A percentile compares a stretch with the other conserved stretches of the same genome.
Evolutionary conservation across 2,797 vertebrate species (phyloP).

Genomic region (Dendrocincla tyrannina): DNA sequence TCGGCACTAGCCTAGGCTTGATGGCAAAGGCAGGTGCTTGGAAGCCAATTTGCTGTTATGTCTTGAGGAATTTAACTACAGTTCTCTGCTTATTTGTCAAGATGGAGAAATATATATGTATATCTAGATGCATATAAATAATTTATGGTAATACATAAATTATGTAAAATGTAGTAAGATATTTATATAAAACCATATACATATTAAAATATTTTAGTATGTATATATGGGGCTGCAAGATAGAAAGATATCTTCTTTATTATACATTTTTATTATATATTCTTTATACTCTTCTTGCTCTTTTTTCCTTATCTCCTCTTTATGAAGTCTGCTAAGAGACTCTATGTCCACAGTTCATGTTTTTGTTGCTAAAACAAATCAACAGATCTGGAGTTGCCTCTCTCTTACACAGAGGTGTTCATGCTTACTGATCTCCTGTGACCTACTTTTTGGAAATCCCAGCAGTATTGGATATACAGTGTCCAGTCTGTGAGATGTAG

Average conservation of each 20-base stretch:
- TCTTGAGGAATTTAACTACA: not conserved
- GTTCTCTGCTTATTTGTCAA: not conserved
- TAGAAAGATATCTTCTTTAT: fast-evolving
- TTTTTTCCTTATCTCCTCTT: not conserved
- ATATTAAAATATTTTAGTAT: not conserved
- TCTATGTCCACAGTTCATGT: fast-evolving
- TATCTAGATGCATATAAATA: not conserved
- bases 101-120: not conserved
- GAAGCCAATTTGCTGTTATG: fast-evolving
- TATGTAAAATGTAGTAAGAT: not conserved
- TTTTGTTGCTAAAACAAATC: not conserved
- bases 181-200: too few relatives aligned
- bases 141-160: not conserved
- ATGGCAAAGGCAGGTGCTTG: not conserved
- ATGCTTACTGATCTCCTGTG: fast-evolving
- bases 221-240: not conserved
- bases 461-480: not conserved
- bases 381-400: not conserved
- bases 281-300: not conserved
- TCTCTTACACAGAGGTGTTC: not conserved
- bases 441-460: not conserved
- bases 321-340: not conserved
- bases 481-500: not conserved
- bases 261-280: not conserved
- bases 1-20: not conserved